Base-by-base conservation (phyloP, 30 jellyfish, hydroid and myxozoan species). In the Chrysaora quinquecirrha region DNA sequence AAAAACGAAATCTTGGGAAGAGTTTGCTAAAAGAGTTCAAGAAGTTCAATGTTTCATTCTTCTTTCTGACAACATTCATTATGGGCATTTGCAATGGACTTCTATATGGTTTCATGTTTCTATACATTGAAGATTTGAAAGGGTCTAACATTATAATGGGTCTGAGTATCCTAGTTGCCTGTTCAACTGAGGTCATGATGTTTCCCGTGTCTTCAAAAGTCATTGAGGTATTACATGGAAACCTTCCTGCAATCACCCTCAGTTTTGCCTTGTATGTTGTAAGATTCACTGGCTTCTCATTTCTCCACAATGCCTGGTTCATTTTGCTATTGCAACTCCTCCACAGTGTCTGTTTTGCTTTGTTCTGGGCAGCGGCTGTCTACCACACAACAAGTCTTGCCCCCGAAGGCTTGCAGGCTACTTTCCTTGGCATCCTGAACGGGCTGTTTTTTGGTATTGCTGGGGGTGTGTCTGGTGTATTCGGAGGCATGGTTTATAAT, bases 141-240 rank as follows among this genome's bases (percentile, higher is more conserved):
- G 96, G 89, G 19, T 79, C 97, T 27, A 71, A 90, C 50, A 70
- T 85, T 48, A 60, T 90, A 64, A 84, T 85, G 96, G 97, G 96
- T 24, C 49, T 90, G 64, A 71, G 93, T 49, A 67, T 90, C 14
- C 88, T 87, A 33, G 87, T 87, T 38, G 93, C 96, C 2, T 77
- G 93, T 70, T 33, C 90, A 1, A 84, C 96, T 1, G 93, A 81
- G 25, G 84, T 85, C 34, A 65, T 78, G 69, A 78, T 75, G 73
- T 90, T 90, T 62, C 90, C 90, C 23, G 67, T 84, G 28, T 69
- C 97, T 29, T 58, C 76, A 19, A 25, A 62, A 18, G 75, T 90
- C 0, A 90, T 90, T 18, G 50, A 63, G 24, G 7, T 75, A 32
- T 71, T 89, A 14, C 96, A 80, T 64, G 97, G 97, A 2, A 70